Conservation (phyloP, 2,113 vertebrate species). For the Donacobius atricapilla region DNA sequence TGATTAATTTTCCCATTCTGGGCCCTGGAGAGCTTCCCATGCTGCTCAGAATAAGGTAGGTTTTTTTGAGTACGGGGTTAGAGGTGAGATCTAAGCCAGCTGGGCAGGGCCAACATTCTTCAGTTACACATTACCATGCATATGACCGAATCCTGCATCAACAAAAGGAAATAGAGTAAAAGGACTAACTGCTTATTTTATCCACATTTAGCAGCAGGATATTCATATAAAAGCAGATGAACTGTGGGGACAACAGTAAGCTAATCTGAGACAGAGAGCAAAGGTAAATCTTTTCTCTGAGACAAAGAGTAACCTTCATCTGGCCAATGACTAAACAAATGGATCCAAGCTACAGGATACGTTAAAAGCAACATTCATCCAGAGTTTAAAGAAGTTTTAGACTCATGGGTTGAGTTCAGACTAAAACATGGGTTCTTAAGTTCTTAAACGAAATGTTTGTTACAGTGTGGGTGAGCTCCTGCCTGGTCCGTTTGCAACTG, state of each 20-base stretch:
- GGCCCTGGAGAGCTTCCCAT: neutral
- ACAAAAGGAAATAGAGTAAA: neutral
- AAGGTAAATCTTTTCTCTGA: neutral
- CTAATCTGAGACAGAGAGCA: neutral
- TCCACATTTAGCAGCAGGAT: neutral
- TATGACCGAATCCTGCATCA: neutral
- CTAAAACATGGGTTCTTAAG: neutral
- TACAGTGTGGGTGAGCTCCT: neutral
- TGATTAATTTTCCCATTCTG: constrained; percentile 26
- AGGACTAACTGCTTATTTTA: neutral
- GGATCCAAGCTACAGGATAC: neutral
- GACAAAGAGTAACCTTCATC: neutral
- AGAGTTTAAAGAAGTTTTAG: neutral
- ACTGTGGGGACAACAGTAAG: neutral
- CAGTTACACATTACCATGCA: neutral
- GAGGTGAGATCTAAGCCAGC: constrained; percentile 3
- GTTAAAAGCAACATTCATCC: neutral
- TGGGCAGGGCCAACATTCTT: neutral
- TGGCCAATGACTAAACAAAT: neutral
- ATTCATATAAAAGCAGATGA: neutral
- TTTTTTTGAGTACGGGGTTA: neutral
- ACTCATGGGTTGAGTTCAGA: neutral
- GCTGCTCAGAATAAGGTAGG: neutral
- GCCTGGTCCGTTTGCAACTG: neutral
- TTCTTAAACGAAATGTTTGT: neutral